Evolutionary conservation across 2,888 invertebrate genomes (phyloP).

Genomic region (Loripinus fragilis): DNA sequence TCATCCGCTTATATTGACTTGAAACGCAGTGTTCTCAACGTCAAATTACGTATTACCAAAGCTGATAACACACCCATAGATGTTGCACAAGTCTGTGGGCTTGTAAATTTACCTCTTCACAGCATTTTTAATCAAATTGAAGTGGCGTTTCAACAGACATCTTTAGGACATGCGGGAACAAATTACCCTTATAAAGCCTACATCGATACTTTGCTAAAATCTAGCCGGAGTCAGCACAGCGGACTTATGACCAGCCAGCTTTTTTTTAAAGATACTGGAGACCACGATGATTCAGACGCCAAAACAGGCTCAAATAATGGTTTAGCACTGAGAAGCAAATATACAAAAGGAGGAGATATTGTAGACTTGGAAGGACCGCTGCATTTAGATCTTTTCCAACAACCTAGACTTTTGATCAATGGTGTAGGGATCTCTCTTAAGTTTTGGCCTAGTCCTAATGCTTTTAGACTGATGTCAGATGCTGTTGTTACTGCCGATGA

Average conservation of each 20-base stretch:
- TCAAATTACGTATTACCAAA: conserved; percentile 36
- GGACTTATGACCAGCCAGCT: neutral
- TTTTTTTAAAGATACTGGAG: neutral
- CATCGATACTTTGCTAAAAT: neutral
- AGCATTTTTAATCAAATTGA: conserved; percentile 44
- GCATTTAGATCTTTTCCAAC: neutral
- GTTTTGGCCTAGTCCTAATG: conserved; percentile 33
- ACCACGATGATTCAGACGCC: conserved; percentile 18
- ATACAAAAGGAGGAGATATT: neutral
- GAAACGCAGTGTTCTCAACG: conserved; percentile 29
- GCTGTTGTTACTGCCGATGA: conserved; percentile 22
- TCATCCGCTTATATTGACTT: conserved; percentile 32
- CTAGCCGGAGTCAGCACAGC: neutral
- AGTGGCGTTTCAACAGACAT: conserved; percentile 33
- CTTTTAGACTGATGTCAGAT: conserved; percentile 28
- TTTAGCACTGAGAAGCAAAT: conserved; percentile 6
- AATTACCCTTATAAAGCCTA: conserved; percentile 11
- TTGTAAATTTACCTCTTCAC: conserved; percentile 31
- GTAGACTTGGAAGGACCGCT: neutral
- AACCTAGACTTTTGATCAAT: conserved; percentile 21
- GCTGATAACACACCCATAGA: conserved; percentile 13
- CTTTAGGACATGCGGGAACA: conserved; percentile 17
- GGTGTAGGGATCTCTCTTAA: conserved; percentile 28
- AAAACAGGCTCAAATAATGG: conserved; percentile 40
- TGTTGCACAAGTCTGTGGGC: conserved; percentile 29